phyloP scores from a whole-genome alignment of 1,140 invertebrate species.

The Aphaenogaster ashmeadi region DNA sequence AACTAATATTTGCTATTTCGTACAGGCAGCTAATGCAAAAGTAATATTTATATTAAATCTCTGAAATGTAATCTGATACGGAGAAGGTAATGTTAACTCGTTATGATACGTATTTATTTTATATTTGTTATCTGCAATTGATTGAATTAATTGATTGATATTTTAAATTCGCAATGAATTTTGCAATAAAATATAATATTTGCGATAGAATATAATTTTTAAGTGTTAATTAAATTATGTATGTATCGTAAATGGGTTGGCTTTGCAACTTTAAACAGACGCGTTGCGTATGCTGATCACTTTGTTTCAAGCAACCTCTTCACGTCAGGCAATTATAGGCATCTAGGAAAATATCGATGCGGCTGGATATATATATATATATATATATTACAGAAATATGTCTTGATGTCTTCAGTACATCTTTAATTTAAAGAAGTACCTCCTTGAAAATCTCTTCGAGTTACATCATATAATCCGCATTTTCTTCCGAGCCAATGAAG shows the following conservation, averaged over 20 bases:
- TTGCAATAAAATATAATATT: neutral
- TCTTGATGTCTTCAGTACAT: slow-evolving; percentile 37
- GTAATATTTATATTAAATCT: neutral
- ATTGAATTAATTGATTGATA: slow-evolving; percentile 12
- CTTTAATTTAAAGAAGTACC: slow-evolving; percentile 57
- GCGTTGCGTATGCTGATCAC: neutral
- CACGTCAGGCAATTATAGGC: neutral
- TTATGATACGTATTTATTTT: neutral
- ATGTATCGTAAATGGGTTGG: neutral
- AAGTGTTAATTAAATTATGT: neutral
- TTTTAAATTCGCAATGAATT: neutral
- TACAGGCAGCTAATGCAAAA: neutral
- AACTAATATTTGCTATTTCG: slow-evolving; percentile 16
- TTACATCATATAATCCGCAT: slow-evolving; percentile 35
- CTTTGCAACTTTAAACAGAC: neutral
- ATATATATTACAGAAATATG: slow-evolving; percentile 13
- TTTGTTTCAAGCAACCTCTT: slow-evolving; percentile 8
- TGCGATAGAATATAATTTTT: neutral
- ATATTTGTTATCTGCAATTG: neutral
- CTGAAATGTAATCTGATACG: neutral
- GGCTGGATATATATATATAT: neutral
- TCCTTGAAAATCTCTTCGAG: slow-evolving; percentile 53
- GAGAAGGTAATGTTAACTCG: neutral
- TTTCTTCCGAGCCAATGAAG: slow-evolving; percentile 40
- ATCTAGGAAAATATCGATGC: slow-evolving; percentile 21